Base-by-base conservation (phyloP, 2,113 vertebrate species). In the Seriola quinqueradiata region DNA sequence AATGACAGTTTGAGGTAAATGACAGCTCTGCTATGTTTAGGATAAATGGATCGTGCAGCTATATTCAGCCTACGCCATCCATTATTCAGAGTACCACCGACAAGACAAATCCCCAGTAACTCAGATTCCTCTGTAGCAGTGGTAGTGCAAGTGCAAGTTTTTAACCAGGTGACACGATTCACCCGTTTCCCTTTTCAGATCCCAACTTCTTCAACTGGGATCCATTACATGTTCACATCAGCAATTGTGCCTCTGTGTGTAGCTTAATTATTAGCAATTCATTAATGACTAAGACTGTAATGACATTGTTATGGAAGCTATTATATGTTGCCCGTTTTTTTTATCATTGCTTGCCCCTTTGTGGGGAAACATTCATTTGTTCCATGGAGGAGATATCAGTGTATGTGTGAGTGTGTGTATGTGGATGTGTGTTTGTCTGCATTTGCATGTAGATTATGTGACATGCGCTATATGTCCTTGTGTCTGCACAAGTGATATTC, bases 21-120 rank as follows among this genome's bases (percentile, higher is more conserved):
- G 89, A 90, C 90, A 91, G 83, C 81, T 81, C 84, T 82, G 68
- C 86, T 89, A 76, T 88, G 89, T 92, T 91, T 81, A 87, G 88
- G 85, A 89, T 83, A 85, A 93, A 91, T 91, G 90, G 84, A 91
- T 91, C 1, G 44, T 52, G 81, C 66, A 23, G 90, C 89, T 90
- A 89, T 89, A 87, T 92, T 89, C 84, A 81, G 87, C 85, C 75
- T 80, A 71, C 36, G 8, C 71, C 84, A 91, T 92, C 89, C 88
- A 92, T 92, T 92, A 92, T 94, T 90, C 70, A 91, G 64, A 79
- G 80, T 71, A 52, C 66, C 59, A 76, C 76, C n/a, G 75, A 90
- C 79, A 82, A 89, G 87, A 91, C 78, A 76, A 79, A 90, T 89
- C 74, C 70, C 52, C 61, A 40, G 70, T 68, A 80, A 86, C 67